Evolutionary conservation across 2,888 invertebrate genomes (phyloP).

Genomic region (Drosophila birchii): DNA sequence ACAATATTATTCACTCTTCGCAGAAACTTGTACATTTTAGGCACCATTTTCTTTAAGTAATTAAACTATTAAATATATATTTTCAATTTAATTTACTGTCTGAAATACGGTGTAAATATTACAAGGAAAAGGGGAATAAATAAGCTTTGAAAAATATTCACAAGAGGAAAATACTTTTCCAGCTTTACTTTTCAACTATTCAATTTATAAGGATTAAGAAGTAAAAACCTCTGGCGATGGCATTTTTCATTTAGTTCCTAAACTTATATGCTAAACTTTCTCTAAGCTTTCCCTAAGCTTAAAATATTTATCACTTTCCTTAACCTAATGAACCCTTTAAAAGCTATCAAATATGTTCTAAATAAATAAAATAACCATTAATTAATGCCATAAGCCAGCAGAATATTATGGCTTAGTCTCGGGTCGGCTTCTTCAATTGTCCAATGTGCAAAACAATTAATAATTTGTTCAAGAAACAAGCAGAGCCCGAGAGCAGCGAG

Average conservation of each 20-base stretch:
- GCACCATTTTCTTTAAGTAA: slow-evolving; percentile 11
- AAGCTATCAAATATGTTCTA: neutral
- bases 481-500: neutral
- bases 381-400: neutral
- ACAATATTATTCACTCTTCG: neutral
- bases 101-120: neutral
- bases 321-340: neutral
- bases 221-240: neutral
- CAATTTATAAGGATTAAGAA: neutral
- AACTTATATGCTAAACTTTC: neutral
- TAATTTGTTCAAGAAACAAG: slow-evolving; percentile 10
- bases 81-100: neutral
- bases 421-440: slow-evolving; percentile 11
- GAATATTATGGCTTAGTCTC: neutral
- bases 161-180: neutral
- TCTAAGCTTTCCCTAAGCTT: too few species aligned
- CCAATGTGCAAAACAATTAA: slow-evolving; percentile 40
- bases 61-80: slow-evolving; percentile 17
- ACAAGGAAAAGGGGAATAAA: neutral
- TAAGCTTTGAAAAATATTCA: neutral
- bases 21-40: neutral
- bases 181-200: too few species aligned
- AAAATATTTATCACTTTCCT: neutral
- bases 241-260: neutral
- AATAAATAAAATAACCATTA: neutral